Conservation (phyloP, 2,797 vertebrate genomes). For the Mus minutoides region DNA sequence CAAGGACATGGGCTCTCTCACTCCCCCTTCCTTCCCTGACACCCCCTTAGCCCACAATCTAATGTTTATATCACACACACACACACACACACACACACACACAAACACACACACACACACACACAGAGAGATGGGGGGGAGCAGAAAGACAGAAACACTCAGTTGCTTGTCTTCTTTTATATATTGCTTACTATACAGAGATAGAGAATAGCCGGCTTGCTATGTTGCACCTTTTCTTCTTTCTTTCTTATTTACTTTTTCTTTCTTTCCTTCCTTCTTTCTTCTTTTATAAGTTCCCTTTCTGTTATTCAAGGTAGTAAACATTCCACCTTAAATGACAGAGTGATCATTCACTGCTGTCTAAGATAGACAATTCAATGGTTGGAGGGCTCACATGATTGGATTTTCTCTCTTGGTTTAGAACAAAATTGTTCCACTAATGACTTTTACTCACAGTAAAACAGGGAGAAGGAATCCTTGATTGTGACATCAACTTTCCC, state of each 20-base stretch:
- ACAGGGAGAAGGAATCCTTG: not conserved
- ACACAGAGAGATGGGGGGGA: not conserved
- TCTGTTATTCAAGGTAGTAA: not conserved
- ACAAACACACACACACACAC: not conserved
- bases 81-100: not conserved
- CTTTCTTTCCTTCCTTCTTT: no score
- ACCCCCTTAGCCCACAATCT: no score
- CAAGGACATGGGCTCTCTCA: no score
- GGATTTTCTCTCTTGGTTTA: slow-evolving; percentile 8
- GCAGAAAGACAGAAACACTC: not conserved
- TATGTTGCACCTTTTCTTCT: not conserved
- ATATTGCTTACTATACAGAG: not conserved
- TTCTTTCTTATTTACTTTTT: not conserved
- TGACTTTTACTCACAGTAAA: not conserved
- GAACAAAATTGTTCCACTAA: not conserved
- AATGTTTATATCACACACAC: not conserved
- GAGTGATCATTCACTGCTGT: not conserved
- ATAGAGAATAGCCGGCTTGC: not conserved
- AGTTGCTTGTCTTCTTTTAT: not conserved
- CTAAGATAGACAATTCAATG: not conserved
- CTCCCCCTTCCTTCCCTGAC: no score
- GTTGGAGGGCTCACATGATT: not conserved
- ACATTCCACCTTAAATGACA: not conserved
- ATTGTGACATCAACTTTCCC: not conserved
- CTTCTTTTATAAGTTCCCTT: not conserved